phyloP scores from a whole-genome alignment of 2,888 invertebrate genomes.

The Pegoplata infirma region DNA sequence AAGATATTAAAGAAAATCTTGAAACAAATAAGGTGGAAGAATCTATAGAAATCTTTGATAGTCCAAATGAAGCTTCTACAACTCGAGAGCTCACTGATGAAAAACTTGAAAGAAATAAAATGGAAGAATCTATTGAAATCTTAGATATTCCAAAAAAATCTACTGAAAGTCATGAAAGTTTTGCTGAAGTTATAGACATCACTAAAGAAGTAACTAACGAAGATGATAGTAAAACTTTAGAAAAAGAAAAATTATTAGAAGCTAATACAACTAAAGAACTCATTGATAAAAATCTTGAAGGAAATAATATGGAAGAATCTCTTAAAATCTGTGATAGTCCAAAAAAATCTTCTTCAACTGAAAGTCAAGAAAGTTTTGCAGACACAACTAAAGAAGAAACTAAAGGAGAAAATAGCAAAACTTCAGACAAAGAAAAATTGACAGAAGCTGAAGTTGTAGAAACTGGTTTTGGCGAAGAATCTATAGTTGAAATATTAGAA shows the following conservation, averaged over 20 bases:
- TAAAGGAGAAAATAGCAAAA: neutral
- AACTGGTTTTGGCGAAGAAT: conserved; percentile 53
- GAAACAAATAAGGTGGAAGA: neutral
- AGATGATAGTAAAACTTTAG: neutral
- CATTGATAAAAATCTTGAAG: no score
- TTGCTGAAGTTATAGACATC: conserved; percentile 12
- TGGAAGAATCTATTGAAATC: neutral
- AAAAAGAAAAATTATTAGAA: no score
- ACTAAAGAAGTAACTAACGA: neutral
- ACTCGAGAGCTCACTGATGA: neutral
- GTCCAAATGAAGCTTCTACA: no score
- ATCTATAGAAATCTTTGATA: neutral
- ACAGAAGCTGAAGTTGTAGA: conserved; percentile 7
- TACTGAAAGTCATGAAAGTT: conserved; percentile 20
- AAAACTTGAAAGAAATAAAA: neutral
- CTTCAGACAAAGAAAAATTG: neutral
- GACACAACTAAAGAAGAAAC: no score
- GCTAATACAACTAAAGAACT: no score
- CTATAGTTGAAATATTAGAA: conserved; percentile 1
- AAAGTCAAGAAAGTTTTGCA: no score
- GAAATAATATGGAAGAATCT: no score
- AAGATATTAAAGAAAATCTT: neutral
- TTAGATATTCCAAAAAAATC: neutral
- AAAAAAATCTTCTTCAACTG: no score
- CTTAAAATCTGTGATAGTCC: no score